These are phyloP conservation scores for Varanus salvator DNA, from an alignment of 2,113 vertebrate species.

Conservation along the genomic window DNA sequence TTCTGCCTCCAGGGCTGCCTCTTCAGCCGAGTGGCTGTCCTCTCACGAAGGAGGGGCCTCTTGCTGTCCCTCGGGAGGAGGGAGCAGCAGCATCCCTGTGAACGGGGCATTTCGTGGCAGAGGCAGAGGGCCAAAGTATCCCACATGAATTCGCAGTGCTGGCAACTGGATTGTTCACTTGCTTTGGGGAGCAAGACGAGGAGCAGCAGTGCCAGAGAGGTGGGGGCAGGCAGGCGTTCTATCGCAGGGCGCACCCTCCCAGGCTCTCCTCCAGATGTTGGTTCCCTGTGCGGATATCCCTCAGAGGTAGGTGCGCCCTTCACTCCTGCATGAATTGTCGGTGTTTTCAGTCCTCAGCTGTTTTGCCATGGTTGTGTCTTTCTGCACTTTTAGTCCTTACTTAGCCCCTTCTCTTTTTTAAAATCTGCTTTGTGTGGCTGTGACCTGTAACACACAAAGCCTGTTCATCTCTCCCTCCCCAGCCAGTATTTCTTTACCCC, in stretches of 20 bases:
- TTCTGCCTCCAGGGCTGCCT: background rate
- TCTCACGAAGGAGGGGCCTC: background rate
- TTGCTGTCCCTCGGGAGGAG: background rate
- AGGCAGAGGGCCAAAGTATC: background rate
- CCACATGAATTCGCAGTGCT: too few relatives aligned
- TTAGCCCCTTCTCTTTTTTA: background rate
- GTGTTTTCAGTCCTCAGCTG: slow-evolving; percentile 13
- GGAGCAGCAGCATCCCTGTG: background rate
- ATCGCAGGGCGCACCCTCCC: background rate
- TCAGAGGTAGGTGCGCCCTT: slow-evolving; percentile 47
- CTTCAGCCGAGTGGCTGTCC: too few relatives aligned
- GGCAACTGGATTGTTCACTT: background rate
- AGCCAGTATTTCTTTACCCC: too few relatives aligned
- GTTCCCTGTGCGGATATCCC: slow-evolving; percentile 42
- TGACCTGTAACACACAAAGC: too few relatives aligned
- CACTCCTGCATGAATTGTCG: slow-evolving; percentile 16
- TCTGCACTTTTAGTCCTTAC: background rate
- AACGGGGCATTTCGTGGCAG: background rate
- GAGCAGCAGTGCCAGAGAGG: background rate
- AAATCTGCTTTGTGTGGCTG: too few relatives aligned
- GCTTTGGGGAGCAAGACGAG: background rate
- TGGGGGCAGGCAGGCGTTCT: slow-evolving; percentile 2
- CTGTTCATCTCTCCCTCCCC: too few relatives aligned
- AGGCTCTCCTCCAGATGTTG: background rate
- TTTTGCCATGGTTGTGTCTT: background rate